A percentile compares a stretch with the other conserved stretches of the same genome.
Evolutionary conservation across 2,797 vertebrate genomes (phyloP).

Genomic region (Poeciliopsis infans): DNA sequence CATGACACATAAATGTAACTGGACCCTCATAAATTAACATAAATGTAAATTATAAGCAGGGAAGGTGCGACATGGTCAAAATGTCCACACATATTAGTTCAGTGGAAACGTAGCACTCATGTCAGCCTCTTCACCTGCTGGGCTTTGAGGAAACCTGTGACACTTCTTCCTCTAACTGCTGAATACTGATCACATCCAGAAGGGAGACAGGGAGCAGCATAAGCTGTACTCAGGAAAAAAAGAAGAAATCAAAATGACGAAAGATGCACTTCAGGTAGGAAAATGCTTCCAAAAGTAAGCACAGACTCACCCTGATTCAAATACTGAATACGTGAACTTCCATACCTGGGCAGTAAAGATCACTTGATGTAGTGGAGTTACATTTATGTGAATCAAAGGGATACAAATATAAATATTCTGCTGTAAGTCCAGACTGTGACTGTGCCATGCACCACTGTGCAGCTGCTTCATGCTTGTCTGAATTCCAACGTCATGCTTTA

Average conservation of each 20-base stretch:
- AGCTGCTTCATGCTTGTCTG: constrained; percentile 20
- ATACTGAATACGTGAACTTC: constrained; percentile 4
- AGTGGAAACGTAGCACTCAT: constrained; percentile 36
- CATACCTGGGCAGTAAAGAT: background rate
- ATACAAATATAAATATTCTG: background rate
- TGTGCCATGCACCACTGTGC: constrained; percentile 14
- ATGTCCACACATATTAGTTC: constrained; percentile 35
- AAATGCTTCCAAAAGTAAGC: constrained; percentile 19
- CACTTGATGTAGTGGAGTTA: background rate
- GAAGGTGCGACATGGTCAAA: constrained; percentile 33
- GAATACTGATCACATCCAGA: constrained; percentile 54
- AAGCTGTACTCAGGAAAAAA: constrained; percentile 11
- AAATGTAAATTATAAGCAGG: constrained; percentile 24
- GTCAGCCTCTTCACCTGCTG: constrained; percentile 44
- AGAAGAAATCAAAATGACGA: constrained; percentile 6
- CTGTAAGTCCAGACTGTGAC: constrained; percentile 27
- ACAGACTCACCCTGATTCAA: constrained; percentile 20
- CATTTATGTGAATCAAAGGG: constrained; percentile 4
- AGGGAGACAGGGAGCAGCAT: constrained; percentile 4
- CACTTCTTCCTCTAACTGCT: constrained; percentile 31
- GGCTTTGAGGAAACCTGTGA: constrained; percentile 44
- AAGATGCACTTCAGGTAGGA: constrained; percentile 16
- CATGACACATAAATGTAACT: constrained; percentile 5
- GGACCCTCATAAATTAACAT: constrained; percentile 8
- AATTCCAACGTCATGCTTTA: constrained; percentile 32